A percentile compares a stretch with the other conserved stretches of the same genome.
These are phyloP conservation scores for Epirrhoe tristata DNA, from an alignment of 2,888 invertebrate species.

Conservation along the genomic window DNA sequence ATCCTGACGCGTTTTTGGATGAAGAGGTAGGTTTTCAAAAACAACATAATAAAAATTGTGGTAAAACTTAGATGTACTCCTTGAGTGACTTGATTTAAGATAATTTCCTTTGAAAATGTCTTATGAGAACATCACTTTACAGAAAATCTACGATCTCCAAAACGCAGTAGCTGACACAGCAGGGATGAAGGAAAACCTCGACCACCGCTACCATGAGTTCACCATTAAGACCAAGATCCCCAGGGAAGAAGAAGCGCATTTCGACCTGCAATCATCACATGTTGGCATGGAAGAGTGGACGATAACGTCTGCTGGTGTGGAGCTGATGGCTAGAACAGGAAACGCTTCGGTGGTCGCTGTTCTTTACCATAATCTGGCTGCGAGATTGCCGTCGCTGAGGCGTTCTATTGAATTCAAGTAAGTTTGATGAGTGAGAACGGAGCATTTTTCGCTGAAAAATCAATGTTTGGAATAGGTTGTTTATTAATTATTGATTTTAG, in stretches of 20 bases:
- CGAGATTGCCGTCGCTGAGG: slow-evolving; percentile 86
- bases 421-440: slow-evolving; percentile 50
- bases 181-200: slow-evolving; percentile 63
- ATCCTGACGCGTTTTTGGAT: slow-evolving; percentile 88
- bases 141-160: slow-evolving; percentile 80
- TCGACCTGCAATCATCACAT: slow-evolving; percentile 58
- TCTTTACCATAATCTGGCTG: slow-evolving; percentile 87
- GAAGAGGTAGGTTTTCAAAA: slow-evolving; percentile 87
- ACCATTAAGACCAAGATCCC: slow-evolving; percentile 64
- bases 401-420: slow-evolving; percentile 87
- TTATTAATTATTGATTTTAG: too few species aligned
- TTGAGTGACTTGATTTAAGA: too few species aligned
- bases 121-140: slow-evolving; percentile 16
- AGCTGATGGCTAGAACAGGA: slow-evolving; percentile 62
- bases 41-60: too few species aligned
- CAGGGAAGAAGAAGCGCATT: slow-evolving; percentile 69
- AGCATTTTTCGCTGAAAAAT: too few species aligned
- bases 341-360: slow-evolving; percentile 80
- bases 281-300: slow-evolving; percentile 66
- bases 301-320: slow-evolving; percentile 69
- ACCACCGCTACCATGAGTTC: slow-evolving; percentile 66
- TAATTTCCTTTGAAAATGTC: not conserved
- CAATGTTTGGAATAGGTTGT: too few species aligned
- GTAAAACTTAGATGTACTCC: too few species aligned
- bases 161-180: slow-evolving; percentile 70